Conservation (phyloP, 1,140 invertebrate genomes). For the Globodera ellingtonae region DNA sequence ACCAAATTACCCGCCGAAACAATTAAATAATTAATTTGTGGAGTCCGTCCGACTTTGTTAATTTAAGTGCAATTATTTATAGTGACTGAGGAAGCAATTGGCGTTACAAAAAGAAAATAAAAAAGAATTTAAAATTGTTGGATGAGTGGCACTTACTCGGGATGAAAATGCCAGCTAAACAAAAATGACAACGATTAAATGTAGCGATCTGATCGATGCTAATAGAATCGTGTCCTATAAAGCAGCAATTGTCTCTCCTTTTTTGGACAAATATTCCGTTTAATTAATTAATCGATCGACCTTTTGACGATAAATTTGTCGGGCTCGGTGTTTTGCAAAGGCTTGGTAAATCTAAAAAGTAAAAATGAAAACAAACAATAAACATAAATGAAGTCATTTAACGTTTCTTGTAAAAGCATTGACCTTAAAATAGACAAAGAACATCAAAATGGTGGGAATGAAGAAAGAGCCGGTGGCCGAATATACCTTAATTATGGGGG, state of each 20-base stretch:
- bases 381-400: background rate
- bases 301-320: constrained; percentile 65
- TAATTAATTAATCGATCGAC: constrained; percentile 29
- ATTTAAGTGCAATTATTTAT: background rate
- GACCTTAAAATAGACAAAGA: constrained; percentile 65
- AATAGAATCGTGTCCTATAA: background rate
- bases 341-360: constrained; percentile 50
- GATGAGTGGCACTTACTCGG: constrained; percentile 52
- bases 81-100: no score
- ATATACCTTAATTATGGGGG: constrained; percentile 42
- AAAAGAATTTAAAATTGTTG: constrained; percentile 4
- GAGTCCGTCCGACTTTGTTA: background rate
- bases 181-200: constrained; percentile 9
- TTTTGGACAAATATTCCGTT: background rate
- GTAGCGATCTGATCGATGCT: background rate
- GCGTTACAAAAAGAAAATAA: background rate
- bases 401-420: constrained; percentile 33
- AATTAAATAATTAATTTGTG: no score
- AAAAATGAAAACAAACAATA: background rate
- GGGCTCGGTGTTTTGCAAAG: constrained; percentile 63
- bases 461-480: constrained; percentile 65
- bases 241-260: background rate
- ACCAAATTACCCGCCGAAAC: no score
- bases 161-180: constrained; percentile 62
- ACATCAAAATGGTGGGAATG: constrained; percentile 64